Base-by-base conservation (phyloP, 2,888 invertebrate species). In the Drosophila sordidula region DNA sequence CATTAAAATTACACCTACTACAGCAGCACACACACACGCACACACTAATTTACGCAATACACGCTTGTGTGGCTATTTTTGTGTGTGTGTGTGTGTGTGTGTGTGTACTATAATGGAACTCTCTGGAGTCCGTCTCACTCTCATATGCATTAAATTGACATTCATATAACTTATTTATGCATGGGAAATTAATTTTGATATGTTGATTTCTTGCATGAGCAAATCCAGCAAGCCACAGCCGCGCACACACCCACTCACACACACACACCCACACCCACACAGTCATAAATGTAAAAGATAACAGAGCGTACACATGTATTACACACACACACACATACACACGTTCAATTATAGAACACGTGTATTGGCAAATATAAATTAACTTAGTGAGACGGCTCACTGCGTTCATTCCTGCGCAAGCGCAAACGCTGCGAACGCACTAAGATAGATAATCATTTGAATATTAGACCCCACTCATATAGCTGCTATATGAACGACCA, bases 141-240 rank as follows among this genome's bases (percentile, higher is more conserved):
- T 54, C 32, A 47, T 74, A 76, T 78, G 80, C 87, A 80, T 86
- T 86, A 80, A 83, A 80, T 83, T 83, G 87, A 83, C 83, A 83
- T 84, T 84, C 81, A 81, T 78, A 83, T 83, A 84, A 83, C 84
- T 83, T 83, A 87, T 84, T 84, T 87, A 83, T 83, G 87, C 87
- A 83, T 83, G 83, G 87, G 81, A 87, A 83, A 83, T 83, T 83
- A 87, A 87, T 87, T 83, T 84, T 84, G 81, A 81, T 84, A 84
- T 83, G 87, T 83, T 83, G 83, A 87, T 83, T 83, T 87, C 72
- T 75, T 84, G 87, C 87, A 87, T 83, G 83, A 84, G 61, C 79
- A 81, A 69, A 69, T 79, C 55, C 62, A 71, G 63, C 64, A 58
- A 55, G 56, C 36, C 51, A 25, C 58, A 46, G 47, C 11, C 66